Conservation (phyloP, 1,140 invertebrate genomes). For the Akabosia matsudoensis region DNA sequence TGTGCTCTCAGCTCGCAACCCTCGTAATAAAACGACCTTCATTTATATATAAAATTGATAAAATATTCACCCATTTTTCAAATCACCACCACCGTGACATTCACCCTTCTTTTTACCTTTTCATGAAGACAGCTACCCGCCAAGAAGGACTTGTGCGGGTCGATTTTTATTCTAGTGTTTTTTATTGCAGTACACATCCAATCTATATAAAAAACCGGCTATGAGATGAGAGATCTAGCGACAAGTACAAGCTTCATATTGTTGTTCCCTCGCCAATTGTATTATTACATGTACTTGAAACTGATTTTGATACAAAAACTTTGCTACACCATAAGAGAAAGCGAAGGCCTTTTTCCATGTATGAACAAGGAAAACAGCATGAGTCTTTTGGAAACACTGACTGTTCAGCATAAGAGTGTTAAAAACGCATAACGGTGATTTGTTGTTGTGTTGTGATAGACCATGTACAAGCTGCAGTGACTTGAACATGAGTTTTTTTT, state of each 20-base stretch:
- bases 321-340: not conserved
- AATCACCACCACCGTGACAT: not conserved
- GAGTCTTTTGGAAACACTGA: not conserved
- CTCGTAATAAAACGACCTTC: not conserved
- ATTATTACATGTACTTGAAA: not conserved
- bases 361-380: not conserved
- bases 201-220: too few relatives aligned
- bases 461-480: too few relatives aligned
- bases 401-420: too few relatives aligned
- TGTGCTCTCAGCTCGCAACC: not conserved
- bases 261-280: not conserved
- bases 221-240: too few relatives aligned
- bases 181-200: too few relatives aligned
- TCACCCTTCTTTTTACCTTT: not conserved
- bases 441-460: too few relatives aligned
- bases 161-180: not conserved
- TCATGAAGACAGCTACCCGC: not conserved
- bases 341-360: not conserved
- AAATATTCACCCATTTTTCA: constrained; percentile 23
- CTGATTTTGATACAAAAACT: not conserved
- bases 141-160: not conserved
- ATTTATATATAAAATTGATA: constrained; percentile 13
- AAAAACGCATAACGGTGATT: too few relatives aligned
- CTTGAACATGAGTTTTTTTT: too few relatives aligned
- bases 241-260: not conserved